Evolutionary conservation across 2,113 vertebrate species (phyloP).

Genomic region (Psilopogon haemacephalus): DNA sequence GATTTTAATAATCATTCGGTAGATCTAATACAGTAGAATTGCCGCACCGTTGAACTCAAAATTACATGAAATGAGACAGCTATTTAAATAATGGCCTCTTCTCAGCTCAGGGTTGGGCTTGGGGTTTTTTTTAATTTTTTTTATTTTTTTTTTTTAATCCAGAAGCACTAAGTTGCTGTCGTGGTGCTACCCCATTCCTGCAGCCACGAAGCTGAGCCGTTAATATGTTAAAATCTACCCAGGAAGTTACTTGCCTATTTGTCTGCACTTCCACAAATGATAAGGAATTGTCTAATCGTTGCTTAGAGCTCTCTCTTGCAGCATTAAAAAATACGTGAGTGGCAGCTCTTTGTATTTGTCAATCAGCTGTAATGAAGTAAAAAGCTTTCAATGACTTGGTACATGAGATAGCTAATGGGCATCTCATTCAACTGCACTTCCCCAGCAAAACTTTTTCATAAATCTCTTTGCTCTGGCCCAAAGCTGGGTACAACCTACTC

Average conservation of each 20-base stretch:
- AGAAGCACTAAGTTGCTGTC: not conserved
- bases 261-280: not conserved
- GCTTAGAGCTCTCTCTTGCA: not conserved
- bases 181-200: not conserved
- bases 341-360: not conserved
- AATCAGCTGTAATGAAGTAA: not conserved
- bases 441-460: not conserved
- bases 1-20: conserved; percentile 68
- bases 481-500: not conserved
- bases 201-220: not conserved
- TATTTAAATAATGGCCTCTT: conserved; percentile 63
- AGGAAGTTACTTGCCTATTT: conserved; percentile 4
- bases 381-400: not conserved
- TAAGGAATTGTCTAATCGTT: not conserved
- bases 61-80: conserved; percentile 64
- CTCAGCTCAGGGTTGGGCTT: conserved; percentile 34
- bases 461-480: not conserved
- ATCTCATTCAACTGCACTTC: not conserved
- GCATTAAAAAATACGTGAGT: not conserved
- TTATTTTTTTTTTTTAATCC: not conserved
- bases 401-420: not conserved
- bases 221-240: not conserved
- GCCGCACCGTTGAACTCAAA: conserved; percentile 57
- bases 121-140: not conserved
- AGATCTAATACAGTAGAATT: conserved; percentile 65